A percentile compares a stretch with the other conserved stretches of the same genome.
These are phyloP conservation scores for Climacteris rufus DNA, from an alignment of 2,113 vertebrate species.

Conservation along the genomic window DNA sequence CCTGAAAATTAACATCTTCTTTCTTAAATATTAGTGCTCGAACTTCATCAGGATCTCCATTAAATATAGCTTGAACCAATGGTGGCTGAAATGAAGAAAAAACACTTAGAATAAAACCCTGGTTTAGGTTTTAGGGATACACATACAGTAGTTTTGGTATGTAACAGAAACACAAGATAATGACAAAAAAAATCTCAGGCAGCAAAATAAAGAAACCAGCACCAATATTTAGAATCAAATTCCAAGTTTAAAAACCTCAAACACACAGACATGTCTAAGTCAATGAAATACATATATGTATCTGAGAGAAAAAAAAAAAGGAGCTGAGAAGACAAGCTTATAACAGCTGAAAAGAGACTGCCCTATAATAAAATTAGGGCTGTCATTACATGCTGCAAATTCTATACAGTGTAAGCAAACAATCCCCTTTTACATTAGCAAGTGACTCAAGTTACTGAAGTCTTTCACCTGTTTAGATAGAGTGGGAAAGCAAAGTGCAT, in stretches of 20 bases:
- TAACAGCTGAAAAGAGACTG: not conserved
- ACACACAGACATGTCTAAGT: not conserved
- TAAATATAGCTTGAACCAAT: constrained; percentile 99
- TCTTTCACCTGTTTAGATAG: not conserved
- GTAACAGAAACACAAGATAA: not conserved
- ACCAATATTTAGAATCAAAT: not conserved
- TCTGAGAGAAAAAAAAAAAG: no score
- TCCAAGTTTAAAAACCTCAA: not conserved
- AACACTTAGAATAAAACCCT: not conserved
- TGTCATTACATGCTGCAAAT: not conserved
- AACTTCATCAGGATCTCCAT: constrained; percentile 97
- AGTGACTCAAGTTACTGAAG: not conserved
- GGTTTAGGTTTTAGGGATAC: not conserved
- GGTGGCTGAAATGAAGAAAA: constrained; percentile 82
- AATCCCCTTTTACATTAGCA: not conserved
- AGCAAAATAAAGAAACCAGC: not conserved
- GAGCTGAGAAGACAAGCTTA: not conserved
- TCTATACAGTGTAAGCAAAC: not conserved
- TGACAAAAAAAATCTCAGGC: not conserved
- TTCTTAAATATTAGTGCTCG: constrained; percentile 98
- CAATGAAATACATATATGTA: not conserved
- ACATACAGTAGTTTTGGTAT: not conserved
- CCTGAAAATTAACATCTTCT: constrained; percentile 99
- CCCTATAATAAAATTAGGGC: not conserved
- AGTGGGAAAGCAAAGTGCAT: constrained; percentile 26